Evolutionary conservation across 2,113 vertebrate genomes (phyloP).

Genomic region (Passer domesticus): DNA sequence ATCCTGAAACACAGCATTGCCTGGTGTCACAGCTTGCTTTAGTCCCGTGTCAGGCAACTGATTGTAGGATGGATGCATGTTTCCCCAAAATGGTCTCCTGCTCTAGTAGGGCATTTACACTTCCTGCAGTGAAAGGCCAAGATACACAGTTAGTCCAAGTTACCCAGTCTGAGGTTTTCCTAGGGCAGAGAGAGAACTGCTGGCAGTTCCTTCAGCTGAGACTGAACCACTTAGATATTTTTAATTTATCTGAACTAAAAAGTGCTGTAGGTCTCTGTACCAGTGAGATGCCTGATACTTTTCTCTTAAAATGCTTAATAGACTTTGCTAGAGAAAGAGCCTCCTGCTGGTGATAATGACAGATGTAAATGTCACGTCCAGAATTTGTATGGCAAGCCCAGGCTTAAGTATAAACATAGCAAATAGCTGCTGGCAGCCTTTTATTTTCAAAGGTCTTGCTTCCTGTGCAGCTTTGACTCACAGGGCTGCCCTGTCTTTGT

Average conservation of each 20-base stretch:
- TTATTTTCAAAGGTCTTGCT: not conserved
- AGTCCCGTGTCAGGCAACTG: conserved; percentile 18
- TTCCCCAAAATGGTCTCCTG: not conserved
- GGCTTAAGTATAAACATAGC: not conserved
- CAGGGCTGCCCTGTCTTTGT: not conserved
- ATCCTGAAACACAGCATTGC: not conserved
- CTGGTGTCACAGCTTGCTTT: not conserved
- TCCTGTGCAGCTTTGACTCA: not conserved
- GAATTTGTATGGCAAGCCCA: not conserved
- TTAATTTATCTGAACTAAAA: not conserved
- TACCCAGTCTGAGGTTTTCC: not conserved
- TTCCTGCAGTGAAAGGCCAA: not conserved
- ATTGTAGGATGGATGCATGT: conserved; percentile 26
- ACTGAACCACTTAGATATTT: not conserved
- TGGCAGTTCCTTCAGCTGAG: not conserved
- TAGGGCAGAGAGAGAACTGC: not conserved
- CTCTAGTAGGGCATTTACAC: not conserved
- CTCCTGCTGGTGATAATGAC: not conserved
- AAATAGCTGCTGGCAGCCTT: conserved; percentile 2
- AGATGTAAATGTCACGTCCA: not conserved
- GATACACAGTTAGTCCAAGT: not conserved
- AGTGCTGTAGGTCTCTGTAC: not conserved
- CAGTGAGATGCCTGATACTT: not conserved
- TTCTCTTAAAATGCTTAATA: not conserved
- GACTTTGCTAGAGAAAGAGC: not conserved